Base-by-base conservation (phyloP, 2,888 invertebrate genomes). In the Andrena marginata region DNA sequence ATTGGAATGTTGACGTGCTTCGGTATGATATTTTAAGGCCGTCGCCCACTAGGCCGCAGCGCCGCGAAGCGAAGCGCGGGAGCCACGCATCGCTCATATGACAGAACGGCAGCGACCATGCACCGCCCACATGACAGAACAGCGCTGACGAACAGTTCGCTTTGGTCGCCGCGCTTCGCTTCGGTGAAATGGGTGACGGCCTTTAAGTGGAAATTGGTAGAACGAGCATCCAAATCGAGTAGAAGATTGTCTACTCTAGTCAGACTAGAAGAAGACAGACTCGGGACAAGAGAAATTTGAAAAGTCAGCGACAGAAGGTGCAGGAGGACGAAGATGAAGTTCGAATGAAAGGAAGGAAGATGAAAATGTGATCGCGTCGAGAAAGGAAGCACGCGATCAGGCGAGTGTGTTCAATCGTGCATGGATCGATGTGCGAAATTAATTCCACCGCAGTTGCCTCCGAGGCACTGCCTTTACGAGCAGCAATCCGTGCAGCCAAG, bases 381-480 rank as follows among this genome's bases (percentile, higher is more conserved):
- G 29, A 29, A 31, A 31, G 49, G 26, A 29, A 26, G 16, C 6
- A 6, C 10, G 26, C 42, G 23, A 56, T 16, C 42, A 42, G 42
- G 42, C 16, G 42, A 26, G 35, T n/a, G 4, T 16, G 49, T 51
- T 35, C 16, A 2, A 35, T 63, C 56, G 23, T 35, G 5, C 56
- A 13, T 13, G 31, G 51, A 33, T 10, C 31, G 13, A 59, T n/a
- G 48, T 29, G 51, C n/a, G 65, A 54, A 75, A 69, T 68, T 75
- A 68, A 68, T 68, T 54, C 68, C 35, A 13, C 10, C 7, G 49
- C 20, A 29, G 68, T 35, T 35, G 23, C 20, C 68, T 31, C 33
- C 20, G 35, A 68, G 67, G 67, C 13, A n/a, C 7, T 23, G 42
- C 16, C 51, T 51, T 75, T 51, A 51, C 59, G 33, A 35, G 60